Evolutionary conservation across 2,113 vertebrate genomes (phyloP).

Genomic region (Cepphus grylle): DNA sequence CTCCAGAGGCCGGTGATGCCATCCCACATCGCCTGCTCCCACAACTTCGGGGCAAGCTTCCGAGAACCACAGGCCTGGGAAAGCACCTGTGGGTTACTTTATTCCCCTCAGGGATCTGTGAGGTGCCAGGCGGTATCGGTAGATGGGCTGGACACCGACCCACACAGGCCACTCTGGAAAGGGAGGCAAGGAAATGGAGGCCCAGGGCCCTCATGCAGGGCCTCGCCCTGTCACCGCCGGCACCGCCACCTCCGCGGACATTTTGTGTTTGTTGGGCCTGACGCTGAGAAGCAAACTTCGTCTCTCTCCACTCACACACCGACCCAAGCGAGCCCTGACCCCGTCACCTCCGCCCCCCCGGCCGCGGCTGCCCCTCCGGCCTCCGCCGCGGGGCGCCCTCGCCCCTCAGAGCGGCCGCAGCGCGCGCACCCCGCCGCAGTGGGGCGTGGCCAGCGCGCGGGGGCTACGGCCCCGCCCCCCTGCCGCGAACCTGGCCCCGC

Average conservation of each 20-base stretch:
- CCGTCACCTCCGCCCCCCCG: fast-evolving
- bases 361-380: background rate
- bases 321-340: fast-evolving
- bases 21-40: background rate
- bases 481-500: background rate
- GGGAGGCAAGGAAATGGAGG: background rate
- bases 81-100: fast-evolving
- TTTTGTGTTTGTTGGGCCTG: no score
- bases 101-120: no score
- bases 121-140: background rate
- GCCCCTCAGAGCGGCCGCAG: background rate
- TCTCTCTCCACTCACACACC: fast-evolving
- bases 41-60: fast-evolving
- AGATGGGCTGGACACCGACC: fast-evolving
- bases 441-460: background rate
- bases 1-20: fast-evolving
- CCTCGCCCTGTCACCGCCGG: background rate
- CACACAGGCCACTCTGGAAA: background rate
- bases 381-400: fast-evolving
- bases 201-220: background rate
- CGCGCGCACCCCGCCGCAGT: background rate
- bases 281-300: background rate
- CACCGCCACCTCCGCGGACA: background rate
- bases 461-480: background rate
- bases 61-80: background rate